Base-by-base conservation (phyloP, 2,888 invertebrate species). In the Caenorhabditis sulstoni region DNA sequence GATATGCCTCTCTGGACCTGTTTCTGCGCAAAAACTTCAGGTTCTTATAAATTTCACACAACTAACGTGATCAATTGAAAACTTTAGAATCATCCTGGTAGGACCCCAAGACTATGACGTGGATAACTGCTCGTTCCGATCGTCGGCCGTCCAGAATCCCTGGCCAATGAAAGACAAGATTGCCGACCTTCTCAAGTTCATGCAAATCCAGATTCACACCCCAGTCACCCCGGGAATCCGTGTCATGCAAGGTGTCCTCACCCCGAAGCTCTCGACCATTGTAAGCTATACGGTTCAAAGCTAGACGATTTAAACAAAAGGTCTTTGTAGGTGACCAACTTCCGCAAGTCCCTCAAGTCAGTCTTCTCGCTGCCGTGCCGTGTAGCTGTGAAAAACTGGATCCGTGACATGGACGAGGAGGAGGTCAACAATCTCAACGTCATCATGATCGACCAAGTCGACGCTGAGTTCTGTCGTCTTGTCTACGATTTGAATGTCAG, bases 161-260 rank as follows among this genome's bases (percentile, higher is more conserved):
- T 79, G 79, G 79, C 79, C 79, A 18, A 58, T 58, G 2, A 50
- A 49, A 29, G 70, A 75, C 65, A 68, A 41, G 18, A 39, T 65
- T 1, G 16, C 16, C 2, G 68, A 79, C 8, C 20, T 79, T 47
- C 12, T 70, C 5, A 44, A 8, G 5, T 75, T 52, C 16, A 47
- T 79, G 44, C 45, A 65, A 20, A 57, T 53, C 0, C 50, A 79
- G 20, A 57, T 79, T 47, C 57, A 65, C 35, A 8, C 41, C 0
- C 73, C 73, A 22, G 35, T 58, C 3, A 22, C 57, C 4, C 50
- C 68, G 39, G 50, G 67, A 14, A 58, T 82, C 16, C 74, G 74
- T 67, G 82, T 82, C 11, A 20, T 66, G 37, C 82, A 82, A 65
- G 78, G 79, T 12, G 76, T 81, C n/a, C 22, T 82, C n/a, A 82